Percentiles rank a stretch among this genome's conserved stretches.
Conservation (phyloP, 2,797 vertebrate genomes). For the Anolis apletophallus region DNA sequence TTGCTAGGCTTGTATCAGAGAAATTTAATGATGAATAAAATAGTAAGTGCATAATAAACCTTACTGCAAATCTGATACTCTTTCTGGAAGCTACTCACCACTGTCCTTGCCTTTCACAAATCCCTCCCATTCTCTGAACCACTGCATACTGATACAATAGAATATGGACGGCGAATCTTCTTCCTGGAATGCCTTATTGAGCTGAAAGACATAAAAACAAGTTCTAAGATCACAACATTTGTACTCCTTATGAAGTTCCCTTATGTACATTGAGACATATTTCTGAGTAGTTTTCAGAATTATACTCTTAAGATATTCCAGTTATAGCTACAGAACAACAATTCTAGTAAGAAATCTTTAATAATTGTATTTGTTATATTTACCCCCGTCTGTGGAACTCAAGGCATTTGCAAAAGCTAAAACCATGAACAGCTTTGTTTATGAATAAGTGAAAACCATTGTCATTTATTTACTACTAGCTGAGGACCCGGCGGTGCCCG, state of each 20-base stretch:
- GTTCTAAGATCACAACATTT: background rate
- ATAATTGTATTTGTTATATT: too few species aligned
- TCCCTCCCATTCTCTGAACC: slow-evolving; percentile 99
- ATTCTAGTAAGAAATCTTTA: background rate
- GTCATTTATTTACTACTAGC: too few species aligned
- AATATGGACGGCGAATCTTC: slow-evolving; percentile 96
- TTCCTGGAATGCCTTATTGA: slow-evolving; percentile 99
- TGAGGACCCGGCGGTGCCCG: too few species aligned
- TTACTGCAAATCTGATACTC: background rate
- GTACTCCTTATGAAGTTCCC: background rate
- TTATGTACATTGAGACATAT: background rate
- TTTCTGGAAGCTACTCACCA: slow-evolving; percentile 72
- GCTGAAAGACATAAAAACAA: slow-evolving; percentile 73
- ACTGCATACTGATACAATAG: slow-evolving; percentile 99
- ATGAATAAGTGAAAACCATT: too few species aligned
- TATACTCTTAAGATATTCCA: background rate
- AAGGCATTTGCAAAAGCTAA: too few species aligned
- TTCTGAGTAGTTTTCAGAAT: background rate
- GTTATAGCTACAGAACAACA: background rate
- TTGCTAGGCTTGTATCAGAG: background rate
- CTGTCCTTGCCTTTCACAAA: slow-evolving; percentile 97
- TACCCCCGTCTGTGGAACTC: too few species aligned
- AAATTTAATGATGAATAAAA: slow-evolving; percentile 3
- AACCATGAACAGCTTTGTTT: too few species aligned
- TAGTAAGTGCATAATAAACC: background rate